Percentiles rank a stretch among this genome's conserved stretches.
Conservation (phyloP, 2,888 invertebrate genomes). For the Norana najaformis region DNA sequence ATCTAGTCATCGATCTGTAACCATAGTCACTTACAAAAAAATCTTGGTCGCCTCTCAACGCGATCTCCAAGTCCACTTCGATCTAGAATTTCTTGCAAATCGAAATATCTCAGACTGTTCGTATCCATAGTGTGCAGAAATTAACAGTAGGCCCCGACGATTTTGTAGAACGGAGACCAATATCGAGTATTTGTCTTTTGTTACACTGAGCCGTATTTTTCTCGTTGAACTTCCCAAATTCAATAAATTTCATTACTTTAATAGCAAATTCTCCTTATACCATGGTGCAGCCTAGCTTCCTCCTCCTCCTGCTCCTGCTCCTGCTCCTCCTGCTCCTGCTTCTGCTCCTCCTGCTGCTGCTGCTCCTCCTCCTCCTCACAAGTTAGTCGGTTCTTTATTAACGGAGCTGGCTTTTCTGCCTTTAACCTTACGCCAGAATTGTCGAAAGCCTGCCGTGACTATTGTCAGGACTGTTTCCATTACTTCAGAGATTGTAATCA, state of each 20-base stretch:
- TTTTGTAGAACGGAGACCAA: background rate
- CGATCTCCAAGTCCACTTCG: background rate
- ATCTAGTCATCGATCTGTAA: too few relatives aligned
- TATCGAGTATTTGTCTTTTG: background rate
- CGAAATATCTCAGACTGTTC: background rate
- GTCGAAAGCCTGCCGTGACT: background rate
- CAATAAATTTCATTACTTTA: background rate
- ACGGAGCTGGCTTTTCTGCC: background rate
- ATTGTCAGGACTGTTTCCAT: slow-evolving; percentile 32
- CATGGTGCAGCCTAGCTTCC: too few relatives aligned
- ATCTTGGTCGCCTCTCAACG: too few relatives aligned
- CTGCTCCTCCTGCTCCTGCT: too few relatives aligned
- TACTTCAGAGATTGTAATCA: slow-evolving; percentile 44
- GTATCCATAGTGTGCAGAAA: background rate
- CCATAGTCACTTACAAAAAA: too few relatives aligned
- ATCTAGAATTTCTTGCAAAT: too few relatives aligned
- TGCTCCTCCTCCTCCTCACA: too few relatives aligned
- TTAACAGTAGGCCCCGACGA: too few relatives aligned
- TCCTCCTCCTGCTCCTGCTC: too few relatives aligned
- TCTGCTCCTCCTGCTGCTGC: too few relatives aligned
- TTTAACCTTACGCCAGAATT: background rate
- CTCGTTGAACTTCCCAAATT: background rate
- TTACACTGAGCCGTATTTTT: background rate
- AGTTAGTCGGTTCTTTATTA: background rate
- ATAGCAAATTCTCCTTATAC: too few relatives aligned